Conservation (phyloP, 2,888 invertebrate species). For the Ischnura elegans region DNA sequence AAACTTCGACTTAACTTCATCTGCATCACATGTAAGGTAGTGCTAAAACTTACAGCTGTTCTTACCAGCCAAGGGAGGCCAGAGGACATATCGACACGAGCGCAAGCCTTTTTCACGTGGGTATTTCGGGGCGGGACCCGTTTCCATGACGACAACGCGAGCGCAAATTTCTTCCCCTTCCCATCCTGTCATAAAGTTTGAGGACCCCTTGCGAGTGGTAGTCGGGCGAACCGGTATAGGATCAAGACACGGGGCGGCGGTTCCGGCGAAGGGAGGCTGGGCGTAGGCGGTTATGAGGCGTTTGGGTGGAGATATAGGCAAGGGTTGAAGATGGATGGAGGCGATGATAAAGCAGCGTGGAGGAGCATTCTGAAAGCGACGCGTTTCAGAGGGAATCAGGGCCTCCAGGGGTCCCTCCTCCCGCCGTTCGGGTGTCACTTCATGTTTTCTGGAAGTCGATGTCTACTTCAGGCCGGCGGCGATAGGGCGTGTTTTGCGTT, state of each 20-base stretch:
- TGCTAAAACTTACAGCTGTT: too few relatives aligned
- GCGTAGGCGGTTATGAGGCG: too few relatives aligned
- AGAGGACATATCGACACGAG: too few relatives aligned
- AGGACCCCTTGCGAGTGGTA: background rate
- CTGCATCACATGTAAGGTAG: too few relatives aligned
- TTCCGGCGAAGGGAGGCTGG: background rate
- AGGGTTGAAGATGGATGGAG: background rate
- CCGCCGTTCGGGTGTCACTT: background rate
- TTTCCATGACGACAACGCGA: background rate
- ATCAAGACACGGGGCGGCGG: background rate
- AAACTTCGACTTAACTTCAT: too few relatives aligned
- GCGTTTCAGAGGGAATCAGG: slow-evolving; percentile 3
- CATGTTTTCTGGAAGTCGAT: background rate
- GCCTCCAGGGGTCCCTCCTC: background rate
- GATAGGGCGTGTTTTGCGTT: background rate
- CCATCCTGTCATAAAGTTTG: background rate
- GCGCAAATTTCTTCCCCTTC: background rate
- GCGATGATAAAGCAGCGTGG: background rate
- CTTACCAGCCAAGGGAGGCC: too few relatives aligned
- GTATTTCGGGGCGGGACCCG: background rate
- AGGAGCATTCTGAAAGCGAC: background rate
- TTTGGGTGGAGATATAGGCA: background rate
- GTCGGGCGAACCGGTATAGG: background rate
- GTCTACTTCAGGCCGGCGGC: background rate
- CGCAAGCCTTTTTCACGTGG: background rate